Evolutionary conservation across 1,140 invertebrate genomes (phyloP).

Genomic region (Brachystomella parvula): DNA sequence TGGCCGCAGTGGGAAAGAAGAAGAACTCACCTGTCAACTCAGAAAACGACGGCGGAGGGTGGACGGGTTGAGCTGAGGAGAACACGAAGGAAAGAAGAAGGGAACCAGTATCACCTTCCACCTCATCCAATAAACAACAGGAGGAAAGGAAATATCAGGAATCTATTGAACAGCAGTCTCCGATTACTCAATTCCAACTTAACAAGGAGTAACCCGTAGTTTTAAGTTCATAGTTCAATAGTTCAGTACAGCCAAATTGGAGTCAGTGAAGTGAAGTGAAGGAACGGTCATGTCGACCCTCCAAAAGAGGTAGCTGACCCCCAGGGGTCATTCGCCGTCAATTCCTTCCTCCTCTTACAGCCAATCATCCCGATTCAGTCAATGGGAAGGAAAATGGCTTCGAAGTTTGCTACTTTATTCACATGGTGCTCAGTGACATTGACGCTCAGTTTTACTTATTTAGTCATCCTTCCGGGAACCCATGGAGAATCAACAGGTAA

Average conservation of each 20-base stretch:
- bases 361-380: no score
- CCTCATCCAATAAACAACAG: background rate
- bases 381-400: no score
- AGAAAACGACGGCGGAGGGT: background rate
- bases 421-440: constrained; percentile 1
- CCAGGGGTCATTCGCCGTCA: no score
- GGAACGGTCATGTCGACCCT: no score
- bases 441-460: constrained; percentile 2
- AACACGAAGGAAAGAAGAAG: background rate
- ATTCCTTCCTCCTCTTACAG: no score
- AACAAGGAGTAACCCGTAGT: background rate
- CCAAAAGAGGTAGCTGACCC: no score
- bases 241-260: background rate
- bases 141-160: background rate
- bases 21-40: constrained; percentile 5
- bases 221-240: background rate
- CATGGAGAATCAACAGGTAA: constrained; percentile 1
- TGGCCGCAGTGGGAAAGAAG: no score
- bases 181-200: background rate
- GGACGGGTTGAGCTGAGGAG: background rate
- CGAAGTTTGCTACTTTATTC: background rate
- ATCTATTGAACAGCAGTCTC: background rate
- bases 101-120: background rate
- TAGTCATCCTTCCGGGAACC: background rate
- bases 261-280: background rate